Evolutionary conservation across 2,797 vertebrate genomes (phyloP).

Genomic region (Notolabrus celidotus): DNA sequence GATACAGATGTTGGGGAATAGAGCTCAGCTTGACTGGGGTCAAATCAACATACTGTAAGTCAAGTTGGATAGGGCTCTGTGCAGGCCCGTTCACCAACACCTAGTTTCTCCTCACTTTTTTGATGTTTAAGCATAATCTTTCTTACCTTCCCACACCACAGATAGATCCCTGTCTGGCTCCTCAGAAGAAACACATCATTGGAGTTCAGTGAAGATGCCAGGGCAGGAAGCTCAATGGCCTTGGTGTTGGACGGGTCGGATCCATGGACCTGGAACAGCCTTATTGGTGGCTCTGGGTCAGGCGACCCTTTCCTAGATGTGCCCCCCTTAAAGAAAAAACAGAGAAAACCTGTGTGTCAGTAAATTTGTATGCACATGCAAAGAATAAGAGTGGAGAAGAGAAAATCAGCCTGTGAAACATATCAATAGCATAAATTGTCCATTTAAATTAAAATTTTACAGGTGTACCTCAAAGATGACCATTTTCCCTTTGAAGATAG

Average conservation of each 20-base stretch:
- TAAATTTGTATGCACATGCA: not conserved
- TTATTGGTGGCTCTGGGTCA: constrained; percentile 85
- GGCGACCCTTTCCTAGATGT: constrained; percentile 86
- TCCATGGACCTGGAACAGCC: constrained; percentile 91
- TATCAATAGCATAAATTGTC: not conserved
- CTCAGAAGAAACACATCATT: constrained; percentile 91
- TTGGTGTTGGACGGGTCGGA: constrained; percentile 87
- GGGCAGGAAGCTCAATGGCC: constrained; percentile 88
- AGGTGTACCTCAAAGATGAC: constrained; percentile 89
- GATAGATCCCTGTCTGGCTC: constrained; percentile 81
- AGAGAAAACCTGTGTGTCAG: not conserved
- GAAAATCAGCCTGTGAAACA: not conserved
- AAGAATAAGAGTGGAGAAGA: not conserved
- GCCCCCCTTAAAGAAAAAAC: constrained; percentile 83
- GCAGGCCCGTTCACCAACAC: no score
- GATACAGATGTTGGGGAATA: no score
- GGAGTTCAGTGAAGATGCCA: constrained; percentile 90
- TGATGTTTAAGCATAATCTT: not conserved
- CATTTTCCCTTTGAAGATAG: constrained; percentile 93
- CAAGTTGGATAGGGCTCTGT: no score
- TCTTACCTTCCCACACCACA: constrained; percentile 94
- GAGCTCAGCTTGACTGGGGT: no score
- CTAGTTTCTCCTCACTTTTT: not conserved
- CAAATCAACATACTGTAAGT: no score
- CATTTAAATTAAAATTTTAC: not conserved